Evolutionary conservation across 2,888 invertebrate species (phyloP).

Genomic region (Galeruca laticollis): DNA sequence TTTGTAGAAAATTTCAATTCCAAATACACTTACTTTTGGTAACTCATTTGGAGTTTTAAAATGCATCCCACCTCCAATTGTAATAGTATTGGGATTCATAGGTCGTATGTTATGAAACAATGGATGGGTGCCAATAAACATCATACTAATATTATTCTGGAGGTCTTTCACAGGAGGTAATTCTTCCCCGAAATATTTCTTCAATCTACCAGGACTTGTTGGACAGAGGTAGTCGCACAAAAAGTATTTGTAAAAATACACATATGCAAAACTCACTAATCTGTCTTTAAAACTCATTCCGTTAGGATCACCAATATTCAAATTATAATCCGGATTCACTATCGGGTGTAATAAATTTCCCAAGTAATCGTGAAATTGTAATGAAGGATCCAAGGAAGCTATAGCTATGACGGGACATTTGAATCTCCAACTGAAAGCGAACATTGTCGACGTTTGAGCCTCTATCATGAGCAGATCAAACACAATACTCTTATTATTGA

Average conservation of each 20-base stretch:
- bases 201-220: conserved; percentile 43
- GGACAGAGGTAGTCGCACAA: conserved; percentile 35
- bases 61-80: conserved; percentile 58
- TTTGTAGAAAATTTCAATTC: not conserved
- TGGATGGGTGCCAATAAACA: conserved; percentile 60
- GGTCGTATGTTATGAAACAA: conserved; percentile 58
- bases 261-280: conserved; percentile 48
- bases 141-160: conserved; percentile 57
- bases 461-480: conserved; percentile 62
- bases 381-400: conserved; percentile 57
- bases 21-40: conserved; percentile 53
- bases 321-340: conserved; percentile 58
- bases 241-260: conserved; percentile 23
- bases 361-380: conserved; percentile 54
- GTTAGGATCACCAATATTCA: conserved; percentile 48
- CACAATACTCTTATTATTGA: conserved; percentile 54
- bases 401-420: conserved; percentile 61
- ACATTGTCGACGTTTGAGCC: conserved; percentile 53
- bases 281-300: conserved; percentile 56
- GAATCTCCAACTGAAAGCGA: conserved; percentile 58
- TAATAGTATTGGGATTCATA: conserved; percentile 58
- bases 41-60: conserved; percentile 51
- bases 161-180: conserved; percentile 53
- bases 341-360: conserved; percentile 61
- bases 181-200: conserved; percentile 57